Conservation (phyloP, 2,113 vertebrate species). For the Hippolais icterina region DNA sequence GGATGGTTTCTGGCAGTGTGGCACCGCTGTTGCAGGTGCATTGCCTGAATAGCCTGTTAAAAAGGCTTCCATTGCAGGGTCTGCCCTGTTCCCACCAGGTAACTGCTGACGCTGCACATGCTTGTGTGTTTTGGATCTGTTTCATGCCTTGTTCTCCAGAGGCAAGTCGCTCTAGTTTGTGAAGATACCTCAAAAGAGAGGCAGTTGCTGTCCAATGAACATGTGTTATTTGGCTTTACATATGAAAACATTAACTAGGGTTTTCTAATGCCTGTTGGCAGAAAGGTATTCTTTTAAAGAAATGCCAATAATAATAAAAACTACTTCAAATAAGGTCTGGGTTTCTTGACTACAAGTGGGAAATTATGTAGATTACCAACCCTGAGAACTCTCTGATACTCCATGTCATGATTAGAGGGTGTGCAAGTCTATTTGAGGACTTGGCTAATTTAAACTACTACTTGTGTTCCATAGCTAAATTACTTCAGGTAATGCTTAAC, state of each 20-base stretch:
- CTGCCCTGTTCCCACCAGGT: neutral
- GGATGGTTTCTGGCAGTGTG: neutral
- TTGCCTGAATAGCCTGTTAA: neutral
- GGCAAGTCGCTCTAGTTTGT: neutral
- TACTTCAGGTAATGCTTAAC: conserved; percentile 47
- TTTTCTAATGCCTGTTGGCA: conserved; percentile 44
- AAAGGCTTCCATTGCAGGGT: neutral
- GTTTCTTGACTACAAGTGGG: conserved; percentile 32
- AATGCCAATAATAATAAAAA: conserved; percentile 55
- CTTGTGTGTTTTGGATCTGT: conserved; percentile 7
- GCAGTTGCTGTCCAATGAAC: conserved; percentile 21
- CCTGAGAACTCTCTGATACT: conserved; percentile 37
- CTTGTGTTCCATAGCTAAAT: conserved; percentile 29
- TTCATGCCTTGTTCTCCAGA: neutral
- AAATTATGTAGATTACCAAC: conserved; percentile 63
- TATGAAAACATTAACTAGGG: conserved; percentile 14
- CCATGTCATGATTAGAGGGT: conserved; percentile 44
- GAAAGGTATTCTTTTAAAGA: conserved; percentile 37
- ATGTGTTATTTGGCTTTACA: conserved; percentile 31
- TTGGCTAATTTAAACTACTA: conserved; percentile 42
- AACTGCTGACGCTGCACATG: neutral
- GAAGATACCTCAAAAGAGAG: conserved; percentile 27
- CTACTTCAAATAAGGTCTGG: conserved; percentile 49
- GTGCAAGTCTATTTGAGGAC: conserved; percentile 22
- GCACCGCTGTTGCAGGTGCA: neutral